These are phyloP conservation scores for Thamnophis sirtalis DNA, from an alignment of 2,113 vertebrate genomes.

Conservation along the genomic window DNA sequence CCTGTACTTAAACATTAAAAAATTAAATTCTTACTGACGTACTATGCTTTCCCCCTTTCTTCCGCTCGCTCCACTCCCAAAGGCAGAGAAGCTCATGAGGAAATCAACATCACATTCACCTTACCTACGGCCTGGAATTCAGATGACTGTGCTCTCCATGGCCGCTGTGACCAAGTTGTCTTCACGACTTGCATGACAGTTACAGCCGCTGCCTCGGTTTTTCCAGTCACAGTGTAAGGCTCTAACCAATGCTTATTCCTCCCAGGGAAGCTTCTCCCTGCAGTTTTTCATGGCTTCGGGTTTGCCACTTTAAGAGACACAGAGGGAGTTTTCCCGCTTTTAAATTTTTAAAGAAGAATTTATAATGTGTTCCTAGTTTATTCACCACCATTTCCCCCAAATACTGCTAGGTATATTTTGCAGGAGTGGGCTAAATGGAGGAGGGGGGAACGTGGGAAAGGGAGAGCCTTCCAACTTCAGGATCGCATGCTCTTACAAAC, in stretches of 20 bases:
- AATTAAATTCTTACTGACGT: background rate
- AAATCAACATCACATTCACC: conserved; percentile 95
- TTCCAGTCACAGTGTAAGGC: conserved; percentile 95
- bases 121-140: conserved; percentile 92
- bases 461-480: background rate
- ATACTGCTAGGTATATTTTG: background rate
- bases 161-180: conserved; percentile 94
- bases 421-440: background rate
- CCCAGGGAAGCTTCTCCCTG: background rate
- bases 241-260: background rate
- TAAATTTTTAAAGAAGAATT: background rate
- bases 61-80: conserved; percentile 22
- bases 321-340: background rate
- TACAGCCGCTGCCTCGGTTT: conserved; percentile 83
- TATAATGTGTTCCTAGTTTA: background rate
- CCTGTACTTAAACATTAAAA: background rate
- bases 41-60: conserved; percentile 12
- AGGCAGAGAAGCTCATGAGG: conserved; percentile 93
- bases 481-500: background rate
- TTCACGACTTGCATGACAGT: conserved; percentile 95
- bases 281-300: background rate
- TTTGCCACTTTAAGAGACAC: background rate
- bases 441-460: background rate
- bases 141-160: conserved; percentile 90
- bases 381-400: background rate